Percentiles rank a stretch among this genome's conserved stretches.
phyloP scores from a whole-genome alignment of 1,140 invertebrate genomes.

The Micrasema longulum region DNA sequence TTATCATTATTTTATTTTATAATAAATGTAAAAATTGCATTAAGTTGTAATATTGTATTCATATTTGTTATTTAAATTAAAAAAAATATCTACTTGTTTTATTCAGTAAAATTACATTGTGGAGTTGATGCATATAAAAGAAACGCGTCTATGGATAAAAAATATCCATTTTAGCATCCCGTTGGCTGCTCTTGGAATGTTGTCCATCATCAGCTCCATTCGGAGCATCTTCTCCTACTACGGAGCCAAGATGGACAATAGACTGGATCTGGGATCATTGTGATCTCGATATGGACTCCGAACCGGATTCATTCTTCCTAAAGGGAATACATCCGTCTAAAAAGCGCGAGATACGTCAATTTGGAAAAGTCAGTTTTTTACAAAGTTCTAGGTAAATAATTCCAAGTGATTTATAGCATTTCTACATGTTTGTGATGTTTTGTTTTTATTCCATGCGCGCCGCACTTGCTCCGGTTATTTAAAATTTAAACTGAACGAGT shows the following conservation, averaged over 20 bases:
- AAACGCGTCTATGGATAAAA: too few relatives aligned
- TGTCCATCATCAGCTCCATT: slow-evolving; percentile 14
- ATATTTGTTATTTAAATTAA: too few relatives aligned
- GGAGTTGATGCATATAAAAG: too few relatives aligned
- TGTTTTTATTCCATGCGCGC: too few relatives aligned
- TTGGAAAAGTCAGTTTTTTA: slow-evolving; percentile 14
- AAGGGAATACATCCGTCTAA: slow-evolving; percentile 35
- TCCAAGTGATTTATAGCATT: slow-evolving; percentile 10
- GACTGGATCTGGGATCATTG: slow-evolving; percentile 48
- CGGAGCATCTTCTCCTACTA: neutral
- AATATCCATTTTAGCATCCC: neutral
- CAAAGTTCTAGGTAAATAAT: slow-evolving; percentile 2
- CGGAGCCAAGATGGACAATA: neutral
- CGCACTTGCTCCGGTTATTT: too few relatives aligned
- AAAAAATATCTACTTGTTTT: too few relatives aligned
- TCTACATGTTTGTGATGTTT: too few relatives aligned
- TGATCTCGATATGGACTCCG: slow-evolving; percentile 49
- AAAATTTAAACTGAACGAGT: too few relatives aligned
- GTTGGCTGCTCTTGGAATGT: slow-evolving; percentile 18
- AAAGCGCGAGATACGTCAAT: slow-evolving; percentile 24
- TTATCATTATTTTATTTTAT: too few relatives aligned
- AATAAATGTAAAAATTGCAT: too few relatives aligned
- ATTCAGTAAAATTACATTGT: too few relatives aligned
- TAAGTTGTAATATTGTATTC: too few relatives aligned
- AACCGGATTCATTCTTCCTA: slow-evolving; percentile 31